A percentile compares a stretch with the other conserved stretches of the same genome.
Evolutionary conservation across 64 coral and sea anemone genomes (phyloP).

Genomic region (Pocillopora verrucosa): DNA sequence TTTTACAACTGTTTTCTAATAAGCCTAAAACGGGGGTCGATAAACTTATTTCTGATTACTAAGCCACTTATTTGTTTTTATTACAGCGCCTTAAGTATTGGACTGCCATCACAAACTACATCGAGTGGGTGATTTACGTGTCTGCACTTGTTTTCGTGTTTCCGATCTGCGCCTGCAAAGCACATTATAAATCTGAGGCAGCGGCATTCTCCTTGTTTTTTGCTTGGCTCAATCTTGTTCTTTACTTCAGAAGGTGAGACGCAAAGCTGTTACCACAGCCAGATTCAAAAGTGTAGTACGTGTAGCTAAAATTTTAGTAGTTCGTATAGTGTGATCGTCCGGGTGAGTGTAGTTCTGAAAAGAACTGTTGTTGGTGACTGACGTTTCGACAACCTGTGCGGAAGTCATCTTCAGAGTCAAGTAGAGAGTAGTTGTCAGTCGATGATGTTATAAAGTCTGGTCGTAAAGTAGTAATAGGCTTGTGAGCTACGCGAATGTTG

Average conservation of each 20-base stretch:
- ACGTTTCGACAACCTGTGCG: no score
- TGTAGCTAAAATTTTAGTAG: not conserved
- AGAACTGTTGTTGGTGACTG: no score
- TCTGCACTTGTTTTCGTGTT: slow-evolving; percentile 29
- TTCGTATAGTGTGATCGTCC: no score
- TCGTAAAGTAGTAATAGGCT: no score
- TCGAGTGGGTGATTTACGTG: slow-evolving; percentile 50
- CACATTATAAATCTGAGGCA: slow-evolving; percentile 38
- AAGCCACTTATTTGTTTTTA: not conserved
- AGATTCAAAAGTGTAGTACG: not conserved
- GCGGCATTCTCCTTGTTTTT: slow-evolving; percentile 70
- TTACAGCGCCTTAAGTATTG: slow-evolving; percentile 59
- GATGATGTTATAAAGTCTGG: no score
- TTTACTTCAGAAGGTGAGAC: slow-evolving; percentile 79
- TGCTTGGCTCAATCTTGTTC: slow-evolving; percentile 75
- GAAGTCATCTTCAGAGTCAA: no score
- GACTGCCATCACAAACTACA: slow-evolving; percentile 40
- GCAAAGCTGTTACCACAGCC: no score
- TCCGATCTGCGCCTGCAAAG: slow-evolving; percentile 53
- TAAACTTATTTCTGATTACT: not conserved
- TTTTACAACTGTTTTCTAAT: no score
- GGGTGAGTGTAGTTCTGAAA: no score
- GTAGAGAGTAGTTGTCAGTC: no score
- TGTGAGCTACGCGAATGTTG: no score
- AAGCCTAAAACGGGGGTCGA: not conserved